These are phyloP conservation scores for Oscheius onirici DNA, from an alignment of 2,888 invertebrate species.

Conservation along the genomic window DNA sequence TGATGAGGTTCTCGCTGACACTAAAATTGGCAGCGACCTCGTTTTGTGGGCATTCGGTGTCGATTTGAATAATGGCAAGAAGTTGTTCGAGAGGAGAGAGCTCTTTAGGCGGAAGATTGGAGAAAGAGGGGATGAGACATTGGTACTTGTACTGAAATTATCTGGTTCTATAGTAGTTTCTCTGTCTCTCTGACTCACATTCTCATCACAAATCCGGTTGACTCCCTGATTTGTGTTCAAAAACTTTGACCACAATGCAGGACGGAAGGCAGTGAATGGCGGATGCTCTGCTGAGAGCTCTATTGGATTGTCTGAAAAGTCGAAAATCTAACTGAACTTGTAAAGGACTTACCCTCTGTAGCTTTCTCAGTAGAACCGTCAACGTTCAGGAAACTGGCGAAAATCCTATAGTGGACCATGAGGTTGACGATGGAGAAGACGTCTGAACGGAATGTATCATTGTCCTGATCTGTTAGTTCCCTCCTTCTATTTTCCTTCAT, in stretches of 20 bases:
- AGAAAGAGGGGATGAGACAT: neutral
- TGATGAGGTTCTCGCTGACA: neutral
- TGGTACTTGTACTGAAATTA: too few relatives aligned
- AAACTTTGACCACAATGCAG: neutral
- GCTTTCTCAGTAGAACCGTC: neutral
- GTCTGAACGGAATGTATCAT: neutral
- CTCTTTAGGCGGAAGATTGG: neutral
- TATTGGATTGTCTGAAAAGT: neutral
- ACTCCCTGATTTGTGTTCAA: neutral
- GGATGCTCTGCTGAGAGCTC: neutral
- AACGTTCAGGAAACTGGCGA: neutral
- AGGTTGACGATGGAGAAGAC: slow-evolving; percentile 12
- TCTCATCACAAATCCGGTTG: neutral
- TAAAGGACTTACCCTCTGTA: neutral
- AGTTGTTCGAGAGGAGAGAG: neutral
- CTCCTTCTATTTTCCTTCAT: neutral
- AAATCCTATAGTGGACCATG: slow-evolving; percentile 19
- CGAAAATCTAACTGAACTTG: neutral
- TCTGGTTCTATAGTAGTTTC: too few relatives aligned
- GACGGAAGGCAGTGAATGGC: neutral
- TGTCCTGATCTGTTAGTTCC: too few relatives aligned
- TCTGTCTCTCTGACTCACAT: neutral
- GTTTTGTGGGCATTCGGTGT: neutral
- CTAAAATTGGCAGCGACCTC: neutral
- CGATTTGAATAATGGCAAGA: neutral